Evolutionary conservation across 2,888 invertebrate genomes (phyloP), one percentile per base, ranked within the genome.

Genomic region (Microplitis deprimator): DNA sequence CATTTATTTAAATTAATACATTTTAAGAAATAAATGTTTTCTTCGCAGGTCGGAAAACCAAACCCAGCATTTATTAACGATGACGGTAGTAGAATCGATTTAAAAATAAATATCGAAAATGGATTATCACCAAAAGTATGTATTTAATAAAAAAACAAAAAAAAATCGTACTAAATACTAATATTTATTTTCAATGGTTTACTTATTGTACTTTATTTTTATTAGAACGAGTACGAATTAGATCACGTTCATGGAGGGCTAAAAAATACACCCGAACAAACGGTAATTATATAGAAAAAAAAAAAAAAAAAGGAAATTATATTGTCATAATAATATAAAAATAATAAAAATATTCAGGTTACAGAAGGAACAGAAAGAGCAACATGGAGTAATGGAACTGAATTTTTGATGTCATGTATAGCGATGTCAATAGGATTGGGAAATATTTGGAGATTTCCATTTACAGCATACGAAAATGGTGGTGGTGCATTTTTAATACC

Each of bases 401-500:
- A 94, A 86, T 94, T 94, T 83, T 89, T 94, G 1, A 92, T 94
- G 90, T 94, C 94, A n/a, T 93, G 92, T 82, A 92, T 93, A 76
- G 92, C 92, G 17, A 92, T 94, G 92, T 93, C 93, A 0, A 93
- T 94, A 10, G 94, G 94, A 0, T 87, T 94, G 65, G 94, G 94
- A 65, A 94, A 94, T 83, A 92, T 94, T 38, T 94, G 94, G 94
- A 90, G 94, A 73, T 94, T 94, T 86, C 94, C 94, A 0, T 93
- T 93, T 86, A 92, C 92, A 1, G 94, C 93, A 0, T 92, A 93
- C 83, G 92, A 93, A 83, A 94, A 94, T 86, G 94, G 94, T 0
- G 94, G 94, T 0, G 94, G 94, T 1, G 94, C 93, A 0, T 94
- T 94, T 83, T 89, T 94, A 41, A 93, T 94, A 76, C 94, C 94